Conservation (phyloP, 2,888 invertebrate genomes). For the Scaptodrosophila latifasciaeformis region DNA sequence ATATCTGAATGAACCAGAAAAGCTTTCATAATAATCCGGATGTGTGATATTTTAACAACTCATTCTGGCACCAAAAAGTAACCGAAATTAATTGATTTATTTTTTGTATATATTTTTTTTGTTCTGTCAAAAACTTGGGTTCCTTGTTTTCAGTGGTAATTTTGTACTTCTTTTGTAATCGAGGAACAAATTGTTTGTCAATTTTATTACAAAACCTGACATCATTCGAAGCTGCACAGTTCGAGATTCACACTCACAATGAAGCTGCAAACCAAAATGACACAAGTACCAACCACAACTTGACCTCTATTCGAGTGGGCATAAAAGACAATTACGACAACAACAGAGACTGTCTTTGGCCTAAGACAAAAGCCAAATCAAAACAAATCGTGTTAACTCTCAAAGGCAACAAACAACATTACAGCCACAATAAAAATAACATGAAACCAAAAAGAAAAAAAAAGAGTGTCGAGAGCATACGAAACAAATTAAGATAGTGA, state of each 20-base stretch:
- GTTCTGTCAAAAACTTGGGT: no score
- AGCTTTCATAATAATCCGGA: no score
- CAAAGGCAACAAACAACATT: slow-evolving; percentile 14
- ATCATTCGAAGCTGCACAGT: no score
- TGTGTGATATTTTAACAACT: no score
- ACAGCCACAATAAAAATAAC: slow-evolving; percentile 5
- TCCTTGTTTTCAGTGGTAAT: slow-evolving; percentile 11
- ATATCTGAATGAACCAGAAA: no score
- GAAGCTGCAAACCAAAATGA: slow-evolving; percentile 35
- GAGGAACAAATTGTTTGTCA: no score
- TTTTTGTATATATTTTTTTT: no score
- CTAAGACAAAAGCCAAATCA: slow-evolving; percentile 34
- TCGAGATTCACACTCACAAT: no score
- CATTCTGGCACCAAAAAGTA: no score
- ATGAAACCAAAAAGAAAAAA: slow-evolving; percentile 1
- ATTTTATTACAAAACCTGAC: no score
- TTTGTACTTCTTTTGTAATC: slow-evolving; percentile 44
- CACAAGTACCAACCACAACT: slow-evolving; percentile 56
- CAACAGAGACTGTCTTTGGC: neutral
- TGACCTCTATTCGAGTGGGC: slow-evolving; percentile 53
- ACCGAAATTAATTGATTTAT: no score
- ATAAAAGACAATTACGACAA: neutral
- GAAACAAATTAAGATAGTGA: slow-evolving; percentile 36
- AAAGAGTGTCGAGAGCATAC: slow-evolving; percentile 33
- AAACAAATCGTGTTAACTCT: slow-evolving; percentile 40